Base-by-base conservation (phyloP, 2,888 invertebrate species). In the Tryphoninae sp. region DNA sequence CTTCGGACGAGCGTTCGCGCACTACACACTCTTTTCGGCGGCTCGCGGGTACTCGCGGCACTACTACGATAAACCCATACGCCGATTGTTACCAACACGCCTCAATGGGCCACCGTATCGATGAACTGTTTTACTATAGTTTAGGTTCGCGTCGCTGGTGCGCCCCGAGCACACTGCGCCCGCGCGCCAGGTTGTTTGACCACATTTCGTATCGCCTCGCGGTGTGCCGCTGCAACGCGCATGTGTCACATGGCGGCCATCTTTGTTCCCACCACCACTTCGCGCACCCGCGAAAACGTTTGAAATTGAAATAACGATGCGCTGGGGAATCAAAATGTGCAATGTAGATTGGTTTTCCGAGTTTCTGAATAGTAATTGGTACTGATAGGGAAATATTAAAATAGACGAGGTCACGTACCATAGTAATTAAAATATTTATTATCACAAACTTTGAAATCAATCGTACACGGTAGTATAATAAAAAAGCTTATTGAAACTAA, bases 381-480 rank as follows among this genome's bases (percentile, higher is more conserved):
- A 33, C n/a, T 33, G 1, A 49, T 13, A 19, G 13, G 19, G 53
- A 67, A 51, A 26, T 11, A 11, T 51, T 11, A 2, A 40, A 16
- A 55, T 6, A 13, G 26, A 33, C 13, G 16, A 33, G 6, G 3
- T 22, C 13, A 59, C 40, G 40, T 77, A 71, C 45, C 74, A 73
- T 64, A 19, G 80, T 78, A 87, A 88, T 90, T 89, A 87, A 89
- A 90, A 88, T 89, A 88, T 91, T 91, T 91, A 91, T 91, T 91
- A 91, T 91, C 91, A 91, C 91, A 91, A 91, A 91, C 89, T 90
- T 91, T 89, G 81, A 89, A 87, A 88, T 89, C 89, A 87, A 88
- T 86, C 86, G 83, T 91, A 90, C 89, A 90, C 86, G 88, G 81
- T 85, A 86, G 86, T 86, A 87, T 89, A 86, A 89, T 88, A 87